Conservation (phyloP, 1,140 invertebrate genomes). For the Temnothorax longispinosus region DNA sequence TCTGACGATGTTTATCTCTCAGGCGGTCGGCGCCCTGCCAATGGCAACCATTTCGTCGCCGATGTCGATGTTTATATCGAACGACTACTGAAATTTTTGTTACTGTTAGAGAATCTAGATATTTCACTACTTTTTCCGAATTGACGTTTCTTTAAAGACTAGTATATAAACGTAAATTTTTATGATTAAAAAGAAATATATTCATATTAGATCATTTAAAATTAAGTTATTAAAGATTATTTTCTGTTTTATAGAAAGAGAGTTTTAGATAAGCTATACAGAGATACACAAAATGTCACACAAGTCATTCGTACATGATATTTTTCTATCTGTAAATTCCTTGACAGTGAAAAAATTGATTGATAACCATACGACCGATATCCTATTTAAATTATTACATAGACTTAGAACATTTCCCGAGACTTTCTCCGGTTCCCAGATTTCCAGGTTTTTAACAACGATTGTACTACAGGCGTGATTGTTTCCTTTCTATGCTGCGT, state of each 20-base stretch:
- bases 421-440: slow-evolving; percentile 11
- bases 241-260: not conserved
- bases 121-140: not conserved
- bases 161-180: not conserved
- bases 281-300: not conserved
- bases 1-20: not conserved
- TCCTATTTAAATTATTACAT: not conserved
- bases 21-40: not conserved
- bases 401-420: not conserved
- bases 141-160: not conserved
- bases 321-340: slow-evolving; percentile 21
- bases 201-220: not conserved
- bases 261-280: not conserved
- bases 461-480: not conserved
- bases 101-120: not conserved
- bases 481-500: slow-evolving; percentile 12
- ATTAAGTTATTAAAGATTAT: not conserved
- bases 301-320: not conserved
- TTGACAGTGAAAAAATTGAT: slow-evolving; percentile 14
- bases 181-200: not conserved
- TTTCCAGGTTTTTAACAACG: not conserved
- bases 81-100: not conserved
- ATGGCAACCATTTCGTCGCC: not conserved
- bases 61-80: not conserved
- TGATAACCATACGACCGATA: slow-evolving; percentile 5